Conservation (phyloP, 2,888 invertebrate genomes). For the Meteorus cinctellus region DNA sequence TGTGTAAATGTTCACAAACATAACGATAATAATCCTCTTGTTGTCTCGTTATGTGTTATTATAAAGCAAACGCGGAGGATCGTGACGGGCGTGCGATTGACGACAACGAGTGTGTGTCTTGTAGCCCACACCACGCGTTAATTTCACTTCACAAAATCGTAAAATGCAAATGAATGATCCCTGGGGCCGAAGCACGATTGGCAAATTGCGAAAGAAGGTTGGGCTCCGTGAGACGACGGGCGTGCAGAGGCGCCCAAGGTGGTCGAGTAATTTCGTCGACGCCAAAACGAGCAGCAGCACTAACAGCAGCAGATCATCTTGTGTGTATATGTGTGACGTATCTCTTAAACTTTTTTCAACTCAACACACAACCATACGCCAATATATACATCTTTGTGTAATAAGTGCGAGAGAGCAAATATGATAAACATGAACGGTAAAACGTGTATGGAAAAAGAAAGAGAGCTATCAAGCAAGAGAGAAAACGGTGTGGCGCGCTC, state of each 20-base stretch:
- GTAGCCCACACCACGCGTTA: slow-evolving; percentile 56
- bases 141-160: slow-evolving; percentile 69
- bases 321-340: slow-evolving; percentile 24
- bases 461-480: slow-evolving; percentile 36
- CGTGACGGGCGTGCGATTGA: neutral
- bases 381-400: slow-evolving; percentile 38
- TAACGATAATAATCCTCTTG: neutral
- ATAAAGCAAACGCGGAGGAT: neutral
- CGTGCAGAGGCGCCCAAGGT: slow-evolving; percentile 70
- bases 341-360: neutral
- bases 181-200: slow-evolving; percentile 56
- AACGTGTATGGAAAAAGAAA: slow-evolving; percentile 29
- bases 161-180: slow-evolving; percentile 71
- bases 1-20: neutral
- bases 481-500: slow-evolving; percentile 34
- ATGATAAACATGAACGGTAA: slow-evolving; percentile 30
- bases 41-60: neutral
- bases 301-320: slow-evolving; percentile 9
- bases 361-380: too few species aligned
- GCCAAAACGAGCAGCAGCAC: slow-evolving; percentile 57
- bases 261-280: slow-evolving; percentile 72
- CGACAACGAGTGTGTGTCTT: neutral
- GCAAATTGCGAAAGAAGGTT: slow-evolving; percentile 71
- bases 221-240: slow-evolving; percentile 52
- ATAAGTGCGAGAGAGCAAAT: slow-evolving; percentile 20